These are phyloP conservation scores for Elegia similella DNA, from an alignment of 2,888 invertebrate species.

Conservation along the genomic window DNA sequence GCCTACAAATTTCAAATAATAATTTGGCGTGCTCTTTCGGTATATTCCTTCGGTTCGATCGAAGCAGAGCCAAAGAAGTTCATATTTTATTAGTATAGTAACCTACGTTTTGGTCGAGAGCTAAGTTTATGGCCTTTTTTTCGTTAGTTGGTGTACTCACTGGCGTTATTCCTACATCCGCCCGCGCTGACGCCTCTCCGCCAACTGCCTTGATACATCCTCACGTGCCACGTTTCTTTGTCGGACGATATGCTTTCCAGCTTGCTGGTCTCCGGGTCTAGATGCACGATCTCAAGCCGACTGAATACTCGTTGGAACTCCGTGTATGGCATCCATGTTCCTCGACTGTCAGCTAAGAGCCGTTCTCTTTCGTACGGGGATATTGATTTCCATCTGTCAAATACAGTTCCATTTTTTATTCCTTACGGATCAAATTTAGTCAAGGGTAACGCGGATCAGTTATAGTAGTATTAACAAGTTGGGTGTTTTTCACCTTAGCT, in stretches of 20 bases:
- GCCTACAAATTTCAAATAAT: no score
- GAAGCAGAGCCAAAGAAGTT: no score
- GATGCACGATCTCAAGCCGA: conserved; percentile 91
- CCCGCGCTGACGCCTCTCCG: conserved; percentile 93
- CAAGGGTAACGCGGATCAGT: no score
- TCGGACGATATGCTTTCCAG: conserved; percentile 91
- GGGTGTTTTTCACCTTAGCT: no score
- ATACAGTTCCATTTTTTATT: neutral
- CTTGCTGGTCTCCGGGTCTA: conserved; percentile 92
- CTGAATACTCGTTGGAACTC: conserved; percentile 92
- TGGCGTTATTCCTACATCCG: conserved; percentile 93
- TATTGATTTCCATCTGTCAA: conserved; percentile 86
- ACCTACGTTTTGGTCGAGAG: no score
- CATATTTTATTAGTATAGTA: no score
- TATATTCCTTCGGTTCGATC: no score
- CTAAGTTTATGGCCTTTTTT: no score
- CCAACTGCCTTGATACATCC: conserved; percentile 93
- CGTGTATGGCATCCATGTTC: conserved; percentile 92
- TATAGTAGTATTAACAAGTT: no score
- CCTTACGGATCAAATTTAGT: neutral
- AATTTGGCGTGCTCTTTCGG: no score
- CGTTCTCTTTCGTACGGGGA: conserved; percentile 88
- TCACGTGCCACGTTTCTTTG: conserved; percentile 91
- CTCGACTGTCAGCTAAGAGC: conserved; percentile 85
- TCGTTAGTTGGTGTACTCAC: no score